Evolutionary conservation across 2,888 invertebrate genomes (phyloP).

Genomic region (Diarsia dahlii): DNA sequence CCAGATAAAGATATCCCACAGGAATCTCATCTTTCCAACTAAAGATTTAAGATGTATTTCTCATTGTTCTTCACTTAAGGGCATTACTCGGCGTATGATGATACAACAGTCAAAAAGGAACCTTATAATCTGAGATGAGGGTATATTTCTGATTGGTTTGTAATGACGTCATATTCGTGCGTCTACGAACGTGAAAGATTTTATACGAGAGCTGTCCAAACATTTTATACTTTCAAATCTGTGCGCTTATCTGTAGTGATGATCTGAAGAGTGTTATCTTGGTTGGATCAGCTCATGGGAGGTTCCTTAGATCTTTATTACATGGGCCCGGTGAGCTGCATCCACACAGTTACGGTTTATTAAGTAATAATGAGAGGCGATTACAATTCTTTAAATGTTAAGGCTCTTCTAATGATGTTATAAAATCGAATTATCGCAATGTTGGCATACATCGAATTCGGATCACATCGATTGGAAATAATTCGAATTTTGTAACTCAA

Average conservation of each 20-base stretch:
- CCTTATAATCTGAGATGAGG: slow-evolving; percentile 67
- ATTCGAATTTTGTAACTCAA: slow-evolving; percentile 42
- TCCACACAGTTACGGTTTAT: slow-evolving; percentile 65
- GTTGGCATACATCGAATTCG: slow-evolving; percentile 46
- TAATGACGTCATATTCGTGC: slow-evolving; percentile 85
- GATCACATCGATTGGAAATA: slow-evolving; percentile 44
- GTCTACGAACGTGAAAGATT: slow-evolving; percentile 88
- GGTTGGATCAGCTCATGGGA: slow-evolving; percentile 84
- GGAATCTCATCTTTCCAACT: slow-evolving; percentile 68
- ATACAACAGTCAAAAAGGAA: slow-evolving; percentile 65
- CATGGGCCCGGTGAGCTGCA: slow-evolving; percentile 76
- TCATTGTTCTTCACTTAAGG: slow-evolving; percentile 68
- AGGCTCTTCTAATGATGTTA: slow-evolving; percentile 58
- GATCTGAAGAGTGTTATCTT: slow-evolving; percentile 88
- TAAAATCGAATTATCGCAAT: slow-evolving; percentile 53
- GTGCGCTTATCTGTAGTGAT: slow-evolving; percentile 87
- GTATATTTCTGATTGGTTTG: slow-evolving; percentile 67
- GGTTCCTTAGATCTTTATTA: slow-evolving; percentile 90
- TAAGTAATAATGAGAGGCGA: slow-evolving; percentile 63
- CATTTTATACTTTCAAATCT: slow-evolving; percentile 91
- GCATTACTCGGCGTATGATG: slow-evolving; percentile 68
- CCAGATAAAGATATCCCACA: slow-evolving; percentile 77
- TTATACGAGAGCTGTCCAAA: slow-evolving; percentile 89
- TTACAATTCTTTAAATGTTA: slow-evolving; percentile 62
- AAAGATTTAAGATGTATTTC: slow-evolving; percentile 68